Evolutionary conservation across 2,888 invertebrate genomes (phyloP).

Genomic region (Ophion slaviceki): DNA sequence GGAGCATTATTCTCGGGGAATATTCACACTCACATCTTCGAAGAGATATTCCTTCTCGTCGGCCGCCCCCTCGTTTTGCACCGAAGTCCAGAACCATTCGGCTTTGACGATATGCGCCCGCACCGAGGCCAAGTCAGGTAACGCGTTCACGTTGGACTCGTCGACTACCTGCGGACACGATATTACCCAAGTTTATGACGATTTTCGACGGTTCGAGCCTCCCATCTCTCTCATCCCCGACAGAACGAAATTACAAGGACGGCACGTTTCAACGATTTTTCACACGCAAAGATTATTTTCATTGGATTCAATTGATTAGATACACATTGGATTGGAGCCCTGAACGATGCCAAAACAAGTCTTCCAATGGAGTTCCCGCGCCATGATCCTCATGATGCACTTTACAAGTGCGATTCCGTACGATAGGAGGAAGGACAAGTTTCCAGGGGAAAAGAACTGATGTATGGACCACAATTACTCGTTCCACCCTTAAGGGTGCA

Average conservation of each 20-base stretch:
- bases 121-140: constrained; percentile 88
- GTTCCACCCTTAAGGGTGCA: not conserved
- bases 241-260: constrained; percentile 43
- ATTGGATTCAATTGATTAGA: constrained; percentile 23
- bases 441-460: not conserved
- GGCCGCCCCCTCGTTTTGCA: constrained; percentile 97
- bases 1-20: not conserved
- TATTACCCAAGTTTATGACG: constrained; percentile 9
- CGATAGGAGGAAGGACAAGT: not conserved
- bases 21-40: constrained; percentile 89
- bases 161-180: constrained; percentile 90
- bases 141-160: constrained; percentile 89
- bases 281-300: constrained; percentile 9
- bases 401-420: not conserved
- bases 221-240: constrained; percentile 11
- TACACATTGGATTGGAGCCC: constrained; percentile 3
- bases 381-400: not conserved
- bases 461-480: not conserved
- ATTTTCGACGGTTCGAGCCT: not conserved
- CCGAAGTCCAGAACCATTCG: constrained; percentile 99
- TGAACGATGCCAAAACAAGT: not conserved
- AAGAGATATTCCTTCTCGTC: constrained; percentile 95
- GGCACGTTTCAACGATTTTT: constrained; percentile 50
- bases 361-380: not conserved
- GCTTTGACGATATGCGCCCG: constrained; percentile 93